These are phyloP conservation scores for Saccostrea glomerata DNA, from an alignment of 1,140 invertebrate genomes.

Conservation along the genomic window DNA sequence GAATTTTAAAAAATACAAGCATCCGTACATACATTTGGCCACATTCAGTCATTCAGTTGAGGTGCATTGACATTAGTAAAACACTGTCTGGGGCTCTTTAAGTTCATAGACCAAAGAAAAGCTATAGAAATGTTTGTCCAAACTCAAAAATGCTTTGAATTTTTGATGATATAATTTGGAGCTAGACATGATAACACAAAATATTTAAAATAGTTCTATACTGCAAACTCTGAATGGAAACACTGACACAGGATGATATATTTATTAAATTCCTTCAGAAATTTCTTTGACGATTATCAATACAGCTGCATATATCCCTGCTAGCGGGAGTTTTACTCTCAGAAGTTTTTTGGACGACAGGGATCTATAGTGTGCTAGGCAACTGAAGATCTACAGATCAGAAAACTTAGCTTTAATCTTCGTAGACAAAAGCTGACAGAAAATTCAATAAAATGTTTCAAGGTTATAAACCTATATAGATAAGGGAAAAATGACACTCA, in stretches of 20 bases:
- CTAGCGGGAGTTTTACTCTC: not conserved
- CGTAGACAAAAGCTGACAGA: not conserved
- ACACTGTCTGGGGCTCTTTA: no score
- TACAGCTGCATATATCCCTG: not conserved
- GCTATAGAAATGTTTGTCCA: no score
- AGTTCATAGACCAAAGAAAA: no score
- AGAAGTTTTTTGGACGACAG: not conserved
- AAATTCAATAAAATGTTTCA: conserved; percentile 21
- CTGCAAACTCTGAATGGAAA: not conserved
- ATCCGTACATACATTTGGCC: no score
- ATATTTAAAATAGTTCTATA: conserved; percentile 15
- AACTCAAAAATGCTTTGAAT: not conserved
- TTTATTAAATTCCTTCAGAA: not conserved
- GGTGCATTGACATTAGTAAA: no score
- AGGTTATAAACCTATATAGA: conserved; percentile 21
- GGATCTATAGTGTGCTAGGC: not conserved
- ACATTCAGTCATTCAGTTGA: no score
- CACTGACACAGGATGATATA: not conserved
- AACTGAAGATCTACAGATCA: conserved; percentile 11
- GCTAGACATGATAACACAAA: not conserved
- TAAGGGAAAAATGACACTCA: not conserved
- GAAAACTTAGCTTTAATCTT: not conserved
- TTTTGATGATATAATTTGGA: not conserved
- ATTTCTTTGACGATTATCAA: not conserved
- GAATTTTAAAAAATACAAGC: no score